Conservation (phyloP, 2,797 vertebrate genomes). For the Betta splendens region DNA sequence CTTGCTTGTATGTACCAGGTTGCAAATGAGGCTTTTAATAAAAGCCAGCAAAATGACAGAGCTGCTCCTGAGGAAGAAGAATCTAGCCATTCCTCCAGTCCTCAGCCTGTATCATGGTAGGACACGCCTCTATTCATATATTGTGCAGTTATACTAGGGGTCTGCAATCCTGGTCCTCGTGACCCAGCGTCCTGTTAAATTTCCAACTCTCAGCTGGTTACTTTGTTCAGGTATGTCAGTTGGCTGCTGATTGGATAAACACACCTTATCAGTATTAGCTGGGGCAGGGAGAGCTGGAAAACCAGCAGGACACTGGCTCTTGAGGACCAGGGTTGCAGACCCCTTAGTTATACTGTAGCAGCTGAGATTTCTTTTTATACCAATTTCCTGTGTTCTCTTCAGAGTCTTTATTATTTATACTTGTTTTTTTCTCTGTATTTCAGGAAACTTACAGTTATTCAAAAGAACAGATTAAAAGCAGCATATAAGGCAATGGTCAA, state of each 20-base stretch:
- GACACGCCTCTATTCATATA: not conserved
- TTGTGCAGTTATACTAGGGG: too few species aligned
- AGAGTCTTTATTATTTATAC: not conserved
- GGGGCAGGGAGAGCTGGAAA: too few species aligned
- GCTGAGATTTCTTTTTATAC: not conserved
- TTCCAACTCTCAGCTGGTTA: too few species aligned
- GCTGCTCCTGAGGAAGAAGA: conserved; percentile 1
- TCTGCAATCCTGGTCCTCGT: too few species aligned
- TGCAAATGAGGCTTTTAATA: conserved; percentile 47
- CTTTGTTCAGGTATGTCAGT: too few species aligned
- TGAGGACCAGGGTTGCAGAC: too few species aligned
- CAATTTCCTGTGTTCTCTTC: not conserved
- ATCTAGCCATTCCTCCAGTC: not conserved
- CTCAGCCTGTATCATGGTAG: conserved; percentile 25
- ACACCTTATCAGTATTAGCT: too few species aligned
- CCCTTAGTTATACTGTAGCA: too few species aligned
- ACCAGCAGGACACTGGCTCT: too few species aligned
- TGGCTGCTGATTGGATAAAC: too few species aligned
- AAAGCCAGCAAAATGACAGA: conserved; percentile 10
- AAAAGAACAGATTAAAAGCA: conserved; percentile 42
- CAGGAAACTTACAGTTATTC: conserved; percentile 43
- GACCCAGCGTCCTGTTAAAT: too few species aligned
- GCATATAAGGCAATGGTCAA: conserved; percentile 54
- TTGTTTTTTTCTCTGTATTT: conserved; percentile 14
- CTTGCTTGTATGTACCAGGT: conserved; percentile 48